phyloP scores from a whole-genome alignment of 2,797 vertebrate genomes.

The Heterohyrax brucei region DNA sequence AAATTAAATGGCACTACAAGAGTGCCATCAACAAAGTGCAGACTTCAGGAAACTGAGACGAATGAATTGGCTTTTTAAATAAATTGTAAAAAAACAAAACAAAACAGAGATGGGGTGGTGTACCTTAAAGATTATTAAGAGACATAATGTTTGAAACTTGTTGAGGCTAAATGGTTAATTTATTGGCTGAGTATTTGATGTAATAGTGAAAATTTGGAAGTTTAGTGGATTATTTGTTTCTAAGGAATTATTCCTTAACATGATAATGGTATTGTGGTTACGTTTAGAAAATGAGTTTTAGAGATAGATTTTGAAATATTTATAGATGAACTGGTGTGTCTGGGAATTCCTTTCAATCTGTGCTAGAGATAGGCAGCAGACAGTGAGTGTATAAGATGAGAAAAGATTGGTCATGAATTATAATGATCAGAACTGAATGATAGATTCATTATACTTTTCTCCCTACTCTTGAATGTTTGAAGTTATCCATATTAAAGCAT shows the following conservation, averaged over 20 bases:
- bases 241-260: background rate
- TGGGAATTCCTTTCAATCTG: background rate
- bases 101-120: background rate
- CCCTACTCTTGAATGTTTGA: background rate
- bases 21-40: background rate
- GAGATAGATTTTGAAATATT: background rate
- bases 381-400: background rate
- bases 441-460: background rate
- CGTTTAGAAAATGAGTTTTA: background rate
- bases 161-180: background rate
- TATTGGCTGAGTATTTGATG: background rate
- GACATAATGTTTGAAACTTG: background rate
- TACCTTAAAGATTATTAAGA: background rate
- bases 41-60: background rate
- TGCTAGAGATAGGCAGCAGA: background rate
- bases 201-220: background rate
- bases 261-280: background rate
- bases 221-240: background rate
- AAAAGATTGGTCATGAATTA: background rate
- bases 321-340: background rate
- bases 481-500: background rate
- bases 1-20: background rate
- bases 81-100: background rate
- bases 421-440: background rate
- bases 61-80: background rate